Base-by-base conservation (phyloP, 2,113 vertebrate genomes). In the Lethenteron reissneri region DNA sequence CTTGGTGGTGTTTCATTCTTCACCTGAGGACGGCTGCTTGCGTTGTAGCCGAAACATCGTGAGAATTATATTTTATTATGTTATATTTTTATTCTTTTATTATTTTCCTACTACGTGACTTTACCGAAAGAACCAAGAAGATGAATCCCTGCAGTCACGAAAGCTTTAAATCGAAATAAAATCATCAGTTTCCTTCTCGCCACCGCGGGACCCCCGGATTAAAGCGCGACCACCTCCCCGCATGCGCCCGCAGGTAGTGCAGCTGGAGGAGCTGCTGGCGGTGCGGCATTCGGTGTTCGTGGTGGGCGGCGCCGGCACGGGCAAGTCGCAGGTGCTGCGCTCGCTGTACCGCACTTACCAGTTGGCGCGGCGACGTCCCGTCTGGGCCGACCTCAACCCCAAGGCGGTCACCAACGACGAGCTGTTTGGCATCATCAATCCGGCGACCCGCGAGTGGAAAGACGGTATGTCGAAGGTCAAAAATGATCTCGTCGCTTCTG, bases 261-360 rank as follows among this genome's bases (percentile, higher is more conserved):
- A 99, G 79, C 78, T 99, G 76, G 88, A 95, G 78, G 91, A 97
- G 79, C 80, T 99, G 57, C 78, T 99, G 76, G 84, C 78, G 0
- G 88, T 97, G 10, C 83, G 92, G 12, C 94, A 99, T 80, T 97
- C 94, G 0, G 91, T 97, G 76, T 99, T 99, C 2, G 83, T 99
- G 74, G 86, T 99, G 74, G 94, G 92, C 1, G 85, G 82, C 0
- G 86, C 94, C 0, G 90, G 92, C 13, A 88, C 89, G 0, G 94
- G 94, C 8, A 99, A 99, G 78, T 95, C 92, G 0, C 88, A 95
- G 77, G 89, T 97, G 73, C 77, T 95, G 80, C 86, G 83, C 70
- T 88, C 89, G 11, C 82, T 99, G 69, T 78, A 92, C 72, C 84
- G 79, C 74, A 92, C 87, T 70, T 89, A 96, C 76, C 89, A 92